phyloP scores from a whole-genome alignment of 2,113 vertebrate genomes.

The Opisthocomus hoazin region DNA sequence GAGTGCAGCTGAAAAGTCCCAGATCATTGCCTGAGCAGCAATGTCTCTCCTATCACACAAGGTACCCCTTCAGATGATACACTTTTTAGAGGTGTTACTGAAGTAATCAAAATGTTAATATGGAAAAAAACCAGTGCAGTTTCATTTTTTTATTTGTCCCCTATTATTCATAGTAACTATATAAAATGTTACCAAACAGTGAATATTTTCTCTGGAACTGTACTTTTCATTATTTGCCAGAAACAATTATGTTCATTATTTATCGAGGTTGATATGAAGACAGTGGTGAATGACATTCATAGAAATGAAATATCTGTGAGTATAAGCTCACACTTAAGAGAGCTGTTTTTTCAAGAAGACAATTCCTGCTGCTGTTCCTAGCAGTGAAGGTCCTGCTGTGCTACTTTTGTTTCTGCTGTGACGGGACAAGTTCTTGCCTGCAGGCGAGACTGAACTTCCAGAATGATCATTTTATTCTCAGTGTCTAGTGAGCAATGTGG shows the following conservation, averaged over 20 bases:
- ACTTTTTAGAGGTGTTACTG: neutral
- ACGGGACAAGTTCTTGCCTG: constrained; percentile 17
- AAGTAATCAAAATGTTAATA: neutral
- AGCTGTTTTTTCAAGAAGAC: neutral
- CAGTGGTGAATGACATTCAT: neutral
- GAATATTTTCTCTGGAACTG: neutral
- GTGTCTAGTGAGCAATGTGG: constrained; percentile 23
- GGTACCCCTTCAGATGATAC: neutral
- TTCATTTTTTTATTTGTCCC: neutral
- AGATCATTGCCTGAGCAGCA: neutral
- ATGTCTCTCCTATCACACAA: neutral
- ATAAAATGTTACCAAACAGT: neutral
- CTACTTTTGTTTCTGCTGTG: constrained; percentile 9
- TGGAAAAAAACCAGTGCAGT: neutral
- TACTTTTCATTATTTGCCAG: neutral
- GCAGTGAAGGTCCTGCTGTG: constrained; percentile 24
- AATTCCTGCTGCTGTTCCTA: neutral
- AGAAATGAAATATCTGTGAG: neutral
- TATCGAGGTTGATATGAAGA: neutral
- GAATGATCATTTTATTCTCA: constrained; percentile 13
- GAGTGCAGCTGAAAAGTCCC: neutral
- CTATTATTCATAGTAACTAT: neutral
- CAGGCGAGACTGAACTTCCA: constrained; percentile 31
- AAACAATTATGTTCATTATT: constrained; percentile 7
- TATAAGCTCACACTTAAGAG: neutral